Base-by-base conservation (phyloP, 2,888 invertebrate genomes). In the Caenorhabditis imperialis region DNA sequence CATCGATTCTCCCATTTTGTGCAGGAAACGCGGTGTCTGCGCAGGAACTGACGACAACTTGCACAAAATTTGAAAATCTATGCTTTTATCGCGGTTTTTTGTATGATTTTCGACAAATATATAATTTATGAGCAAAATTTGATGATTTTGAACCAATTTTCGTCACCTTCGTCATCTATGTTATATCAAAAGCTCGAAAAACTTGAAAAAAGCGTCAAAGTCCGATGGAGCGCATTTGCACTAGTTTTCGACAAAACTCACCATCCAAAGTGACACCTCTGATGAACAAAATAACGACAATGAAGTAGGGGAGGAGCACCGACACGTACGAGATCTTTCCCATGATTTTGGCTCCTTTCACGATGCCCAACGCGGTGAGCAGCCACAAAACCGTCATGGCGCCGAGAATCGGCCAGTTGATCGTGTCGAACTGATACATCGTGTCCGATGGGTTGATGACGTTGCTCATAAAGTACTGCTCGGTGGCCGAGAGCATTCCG, bases 231-330 rank as follows among this genome's bases (percentile, higher is more conserved):
- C n/a, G n/a, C n/a, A n/a, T n/a, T n/a, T n/a, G n/a, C n/a, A n/a
- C n/a, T n/a, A n/a, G n/a, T n/a, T n/a, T 7, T 30, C 10, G 30
- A 6, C 30, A 7, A 30, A n/a, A 20, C 3, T 51, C 54, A 1
- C 84, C 84, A 8, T 77, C 74, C 51, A 86, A 60, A 0, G 82
- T 83, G 6, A 86, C 62, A 2, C 84, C 81, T 14, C 85, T 74
- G 14, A 85, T 37, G 70, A 86, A 84, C 1, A 78, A 35, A 5
- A 74, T 48, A 1, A 58, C 8, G 20, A 79, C 53, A 12, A 77
- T 70, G 14, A 75, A 2, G 45, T 79, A 79, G 10, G 79, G 79
- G 3, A 79, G 58, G 18, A 61, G 44, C 18, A 75, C 75, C 14
- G 77, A 71, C 6, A 77, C 71, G 30, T 78, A 71, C 0, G 61